Conservation (phyloP, 2,797 vertebrate genomes). For the Geotrypetes seraphini region DNA sequence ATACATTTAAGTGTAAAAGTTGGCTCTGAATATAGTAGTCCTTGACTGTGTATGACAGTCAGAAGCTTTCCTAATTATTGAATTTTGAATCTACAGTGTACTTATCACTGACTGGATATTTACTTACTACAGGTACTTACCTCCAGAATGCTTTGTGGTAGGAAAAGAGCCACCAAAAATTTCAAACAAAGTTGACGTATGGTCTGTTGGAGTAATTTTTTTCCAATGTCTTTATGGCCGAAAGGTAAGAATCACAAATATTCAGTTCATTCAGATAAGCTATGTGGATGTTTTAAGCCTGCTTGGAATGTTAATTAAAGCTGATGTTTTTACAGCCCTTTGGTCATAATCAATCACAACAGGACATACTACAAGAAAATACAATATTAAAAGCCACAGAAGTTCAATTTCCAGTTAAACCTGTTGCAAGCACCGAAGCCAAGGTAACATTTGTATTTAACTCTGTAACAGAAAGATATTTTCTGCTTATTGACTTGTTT, state of each 20-base stretch:
- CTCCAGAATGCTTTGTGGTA: slow-evolving; percentile 97
- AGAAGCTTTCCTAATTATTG: too few species aligned
- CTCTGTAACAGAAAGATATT: too few species aligned
- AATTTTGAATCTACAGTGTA: neutral
- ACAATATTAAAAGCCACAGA: slow-evolving; percentile 98
- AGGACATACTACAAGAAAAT: slow-evolving; percentile 98
- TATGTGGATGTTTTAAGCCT: neutral
- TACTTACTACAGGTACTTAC: slow-evolving; percentile 75
- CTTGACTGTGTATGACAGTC: too few species aligned
- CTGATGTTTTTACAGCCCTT: slow-evolving; percentile 71
- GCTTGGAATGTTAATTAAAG: neutral
- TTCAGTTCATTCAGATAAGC: neutral
- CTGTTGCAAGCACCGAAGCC: slow-evolving; percentile 94
- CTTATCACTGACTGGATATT: neutral
- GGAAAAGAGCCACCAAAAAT: slow-evolving; percentile 98
- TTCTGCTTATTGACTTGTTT: too few species aligned
- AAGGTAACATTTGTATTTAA: slow-evolving; percentile 87
- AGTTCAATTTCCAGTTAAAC: slow-evolving; percentile 95
- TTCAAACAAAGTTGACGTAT: slow-evolving; percentile 97
- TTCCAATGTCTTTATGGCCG: slow-evolving; percentile 98
- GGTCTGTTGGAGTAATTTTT: slow-evolving; percentile 97
- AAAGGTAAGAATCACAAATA: slow-evolving; percentile 65
- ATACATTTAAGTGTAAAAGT: too few species aligned
- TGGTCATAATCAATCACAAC: slow-evolving; percentile 97
- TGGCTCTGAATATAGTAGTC: too few species aligned